These are phyloP conservation scores for Mya arenaria DNA, from an alignment of 1,140 invertebrate species.

Conservation along the genomic window DNA sequence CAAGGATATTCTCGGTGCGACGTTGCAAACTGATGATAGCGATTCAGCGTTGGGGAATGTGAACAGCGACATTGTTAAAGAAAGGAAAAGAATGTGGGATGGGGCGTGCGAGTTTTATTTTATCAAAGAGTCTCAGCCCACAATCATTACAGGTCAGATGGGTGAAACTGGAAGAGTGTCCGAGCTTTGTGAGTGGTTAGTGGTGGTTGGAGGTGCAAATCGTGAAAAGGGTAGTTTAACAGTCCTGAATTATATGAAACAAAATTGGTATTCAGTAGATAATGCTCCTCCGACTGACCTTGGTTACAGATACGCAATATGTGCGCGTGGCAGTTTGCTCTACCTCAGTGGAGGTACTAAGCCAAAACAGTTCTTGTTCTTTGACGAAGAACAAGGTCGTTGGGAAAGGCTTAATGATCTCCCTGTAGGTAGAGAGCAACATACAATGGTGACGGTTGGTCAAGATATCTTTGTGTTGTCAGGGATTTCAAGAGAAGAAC, in stretches of 20 bases:
- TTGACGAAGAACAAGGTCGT: neutral
- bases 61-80: neutral
- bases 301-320: conserved; percentile 35
- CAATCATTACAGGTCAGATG: neutral
- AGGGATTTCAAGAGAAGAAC: neutral
- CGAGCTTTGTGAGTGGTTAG: conserved; percentile 9
- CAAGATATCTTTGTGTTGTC: conserved; percentile 25
- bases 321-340: conserved; percentile 12
- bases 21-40: neutral
- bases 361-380: conserved; percentile 12
- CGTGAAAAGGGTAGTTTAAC: conserved; percentile 13
- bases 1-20: neutral
- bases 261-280: conserved; percentile 14
- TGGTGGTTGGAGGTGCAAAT: conserved; percentile 17
- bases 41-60: neutral
- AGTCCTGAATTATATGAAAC: conserved; percentile 23
- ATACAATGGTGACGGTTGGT: conserved; percentile 11
- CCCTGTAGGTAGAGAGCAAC: conserved; percentile 16
- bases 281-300: neutral
- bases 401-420: conserved; percentile 2
- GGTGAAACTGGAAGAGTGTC: neutral
- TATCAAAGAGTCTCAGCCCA: neutral
- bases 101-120: conserved; percentile 10
- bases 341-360: conserved; percentile 30
- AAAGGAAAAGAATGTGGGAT: conserved; percentile 1